These are phyloP conservation scores for Abrostola triplasia DNA, from an alignment of 2,888 invertebrate species.

Conservation along the genomic window DNA sequence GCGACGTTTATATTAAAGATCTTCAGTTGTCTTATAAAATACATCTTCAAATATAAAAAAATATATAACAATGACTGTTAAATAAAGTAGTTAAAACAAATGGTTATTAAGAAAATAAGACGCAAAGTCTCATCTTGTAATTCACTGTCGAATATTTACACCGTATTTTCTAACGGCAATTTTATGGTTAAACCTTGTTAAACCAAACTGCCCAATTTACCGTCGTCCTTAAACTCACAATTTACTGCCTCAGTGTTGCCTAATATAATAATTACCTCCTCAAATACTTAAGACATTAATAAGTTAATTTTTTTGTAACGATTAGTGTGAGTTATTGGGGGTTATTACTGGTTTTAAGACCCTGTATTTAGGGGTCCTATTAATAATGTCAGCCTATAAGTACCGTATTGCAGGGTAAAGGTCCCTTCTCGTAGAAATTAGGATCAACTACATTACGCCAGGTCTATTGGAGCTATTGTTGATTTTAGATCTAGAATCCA, in stretches of 20 bases:
- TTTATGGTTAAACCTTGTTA: conserved; percentile 26
- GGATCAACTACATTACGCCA: too few species aligned
- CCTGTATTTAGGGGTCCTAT: background rate
- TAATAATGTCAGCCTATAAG: too few species aligned
- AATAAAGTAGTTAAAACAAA: too few species aligned
- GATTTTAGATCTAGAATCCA: too few species aligned
- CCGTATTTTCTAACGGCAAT: conserved; percentile 30
- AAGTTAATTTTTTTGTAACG: conserved; percentile 21
- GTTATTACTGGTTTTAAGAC: conserved; percentile 23
- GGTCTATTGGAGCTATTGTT: too few species aligned
- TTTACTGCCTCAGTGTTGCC: conserved; percentile 32
- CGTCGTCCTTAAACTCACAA: conserved; percentile 14
- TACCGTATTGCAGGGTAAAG: too few species aligned
- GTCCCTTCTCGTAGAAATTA: too few species aligned
- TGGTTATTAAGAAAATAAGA: conserved; percentile 19
- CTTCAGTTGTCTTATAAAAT: background rate
- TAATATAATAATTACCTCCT: conserved; percentile 46
- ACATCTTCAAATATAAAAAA: background rate
- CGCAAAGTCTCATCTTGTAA: conserved; percentile 16
- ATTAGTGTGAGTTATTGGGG: conserved; percentile 25
- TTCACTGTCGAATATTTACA: conserved; percentile 9
- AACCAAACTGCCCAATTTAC: conserved; percentile 33
- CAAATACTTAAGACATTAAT: conserved; percentile 32
- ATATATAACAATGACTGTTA: too few species aligned
- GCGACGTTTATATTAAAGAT: too few species aligned